These are phyloP conservation scores for Tiliacea aurago DNA, from an alignment of 2,888 invertebrate species.

Conservation along the genomic window DNA sequence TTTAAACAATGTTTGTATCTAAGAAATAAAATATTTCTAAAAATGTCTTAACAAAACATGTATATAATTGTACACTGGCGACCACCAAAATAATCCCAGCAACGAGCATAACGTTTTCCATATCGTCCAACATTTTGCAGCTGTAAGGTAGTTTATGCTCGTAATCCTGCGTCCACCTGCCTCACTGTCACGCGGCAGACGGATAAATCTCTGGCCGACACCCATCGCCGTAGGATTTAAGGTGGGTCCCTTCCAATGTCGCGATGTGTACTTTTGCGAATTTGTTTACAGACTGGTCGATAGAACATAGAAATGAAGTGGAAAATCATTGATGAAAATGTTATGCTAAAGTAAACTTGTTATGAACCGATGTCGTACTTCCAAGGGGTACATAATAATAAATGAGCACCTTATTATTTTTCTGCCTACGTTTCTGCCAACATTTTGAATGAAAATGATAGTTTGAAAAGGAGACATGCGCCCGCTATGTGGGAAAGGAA, in stretches of 20 bases:
- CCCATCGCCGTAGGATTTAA: conserved; percentile 62
- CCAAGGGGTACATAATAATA: too few species aligned
- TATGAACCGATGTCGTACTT: not conserved
- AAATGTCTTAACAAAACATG: not conserved
- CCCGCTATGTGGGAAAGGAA: too few species aligned
- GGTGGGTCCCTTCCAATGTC: conserved; percentile 17
- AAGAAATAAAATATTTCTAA: too few species aligned
- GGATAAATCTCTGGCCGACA: conserved; percentile 74
- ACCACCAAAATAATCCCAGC: conserved; percentile 6
- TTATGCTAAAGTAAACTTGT: not conserved
- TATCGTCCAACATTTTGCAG: conserved; percentile 36
- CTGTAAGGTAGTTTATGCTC: conserved; percentile 55
- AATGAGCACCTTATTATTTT: not conserved
- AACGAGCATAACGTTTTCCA: conserved; percentile 24
- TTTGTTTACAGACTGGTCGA: conserved; percentile 10
- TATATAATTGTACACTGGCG: not conserved
- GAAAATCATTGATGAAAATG: not conserved
- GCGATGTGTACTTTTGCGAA: conserved; percentile 25
- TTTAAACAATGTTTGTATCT: too few species aligned
- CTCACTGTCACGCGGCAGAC: conserved; percentile 76
- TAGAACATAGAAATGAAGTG: not conserved
- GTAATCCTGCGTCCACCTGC: conserved; percentile 68
- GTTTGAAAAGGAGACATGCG: not conserved
- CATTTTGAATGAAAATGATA: not conserved
- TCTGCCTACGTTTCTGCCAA: not conserved